Conservation (phyloP, 2,113 vertebrate species). For the Hemibagrus wyckioides region DNA sequence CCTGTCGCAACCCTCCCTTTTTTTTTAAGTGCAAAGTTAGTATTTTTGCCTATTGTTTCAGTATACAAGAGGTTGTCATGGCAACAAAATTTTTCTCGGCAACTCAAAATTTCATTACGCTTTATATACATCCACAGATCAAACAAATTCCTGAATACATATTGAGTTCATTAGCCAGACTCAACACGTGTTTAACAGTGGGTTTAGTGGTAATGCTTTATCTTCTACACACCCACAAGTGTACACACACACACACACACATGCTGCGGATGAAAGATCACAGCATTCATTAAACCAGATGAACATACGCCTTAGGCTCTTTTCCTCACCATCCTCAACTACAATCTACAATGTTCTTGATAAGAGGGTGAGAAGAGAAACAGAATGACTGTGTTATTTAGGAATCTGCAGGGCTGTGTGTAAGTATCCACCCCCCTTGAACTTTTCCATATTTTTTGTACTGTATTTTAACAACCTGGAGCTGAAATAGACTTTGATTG, state of each 20-base stretch:
- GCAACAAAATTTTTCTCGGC: neutral
- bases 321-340: neutral
- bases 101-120: neutral
- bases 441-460: neutral
- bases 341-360: neutral
- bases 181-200: conserved; percentile 8
- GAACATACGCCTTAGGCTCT: neutral
- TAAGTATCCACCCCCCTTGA: neutral
- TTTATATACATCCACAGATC: neutral
- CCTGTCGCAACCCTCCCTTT: too few relatives aligned
- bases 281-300: neutral
- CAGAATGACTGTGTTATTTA: neutral
- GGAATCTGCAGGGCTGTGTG: neutral
- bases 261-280: neutral
- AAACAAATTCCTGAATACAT: conserved; percentile 28
- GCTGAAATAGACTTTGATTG: neutral
- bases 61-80: neutral
- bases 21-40: neutral
- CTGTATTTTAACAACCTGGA: neutral
- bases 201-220: neutral
- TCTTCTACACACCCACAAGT: neutral
- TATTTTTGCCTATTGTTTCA: neutral
- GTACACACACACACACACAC: conserved; percentile 1
- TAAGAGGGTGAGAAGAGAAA: neutral
- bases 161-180: conserved; percentile 14